A percentile compares a stretch with the other conserved stretches of the same genome.
These are phyloP conservation scores for Rhogogaster chlorosoma DNA, from an alignment of 2,888 invertebrate species.

Conservation along the genomic window DNA sequence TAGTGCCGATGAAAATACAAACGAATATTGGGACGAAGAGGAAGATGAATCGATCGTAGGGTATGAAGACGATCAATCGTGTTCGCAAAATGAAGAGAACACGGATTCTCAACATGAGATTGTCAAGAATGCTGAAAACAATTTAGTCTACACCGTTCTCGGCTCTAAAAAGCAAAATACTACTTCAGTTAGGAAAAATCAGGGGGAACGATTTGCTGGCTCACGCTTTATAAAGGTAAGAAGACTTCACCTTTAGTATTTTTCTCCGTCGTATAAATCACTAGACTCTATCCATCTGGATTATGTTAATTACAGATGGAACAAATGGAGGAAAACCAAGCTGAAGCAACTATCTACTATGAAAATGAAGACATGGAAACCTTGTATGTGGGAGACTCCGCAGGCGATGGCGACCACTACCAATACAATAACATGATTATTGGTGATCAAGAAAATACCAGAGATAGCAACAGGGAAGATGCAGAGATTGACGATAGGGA, in stretches of 20 bases:
- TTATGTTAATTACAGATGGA: conserved; percentile 67
- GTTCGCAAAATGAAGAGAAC: conserved; percentile 57
- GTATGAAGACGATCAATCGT: conserved; percentile 28
- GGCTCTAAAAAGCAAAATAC: conserved; percentile 70
- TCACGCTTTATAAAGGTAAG: conserved; percentile 68
- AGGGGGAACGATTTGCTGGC: conserved; percentile 59
- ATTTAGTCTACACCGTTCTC: conserved; percentile 74
- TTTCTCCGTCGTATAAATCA: conserved; percentile 7
- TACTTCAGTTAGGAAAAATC: conserved; percentile 55
- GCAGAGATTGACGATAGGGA: conserved; percentile 59
- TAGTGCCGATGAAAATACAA: conserved; percentile 24
- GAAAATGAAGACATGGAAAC: conserved; percentile 74
- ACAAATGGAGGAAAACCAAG: conserved; percentile 70
- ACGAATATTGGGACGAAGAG: conserved; percentile 42
- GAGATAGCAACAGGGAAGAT: conserved; percentile 55
- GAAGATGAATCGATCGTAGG: conserved; percentile 27
- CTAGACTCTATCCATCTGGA: background rate
- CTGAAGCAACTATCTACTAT: conserved; percentile 74
- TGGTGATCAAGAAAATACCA: conserved; percentile 68
- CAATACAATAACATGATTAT: conserved; percentile 66
- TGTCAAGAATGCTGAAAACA: conserved; percentile 73
- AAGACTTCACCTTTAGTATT: background rate
- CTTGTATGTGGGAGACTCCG: conserved; percentile 70
- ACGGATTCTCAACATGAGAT: conserved; percentile 67
- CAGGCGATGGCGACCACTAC: conserved; percentile 66